phyloP scores from a whole-genome alignment of 2,113 vertebrate species.

The Seriola rivoliana region DNA sequence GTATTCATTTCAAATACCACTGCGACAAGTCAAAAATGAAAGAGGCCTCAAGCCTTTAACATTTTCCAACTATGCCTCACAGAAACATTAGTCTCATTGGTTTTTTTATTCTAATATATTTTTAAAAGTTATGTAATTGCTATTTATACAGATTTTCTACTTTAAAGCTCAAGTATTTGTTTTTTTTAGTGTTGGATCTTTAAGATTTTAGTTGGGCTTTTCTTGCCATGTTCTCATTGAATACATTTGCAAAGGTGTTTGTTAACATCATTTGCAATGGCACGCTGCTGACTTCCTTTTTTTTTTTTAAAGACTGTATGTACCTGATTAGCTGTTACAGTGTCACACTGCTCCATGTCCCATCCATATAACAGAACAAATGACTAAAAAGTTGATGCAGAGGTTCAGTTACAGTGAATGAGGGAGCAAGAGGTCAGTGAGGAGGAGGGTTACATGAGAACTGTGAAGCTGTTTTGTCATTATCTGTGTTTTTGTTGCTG shows the following conservation, averaged over 20 bases:
- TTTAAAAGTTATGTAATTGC: slow-evolving; percentile 68
- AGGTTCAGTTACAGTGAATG: slow-evolving; percentile 21
- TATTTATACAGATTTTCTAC: slow-evolving; percentile 85
- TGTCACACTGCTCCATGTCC: slow-evolving; percentile 12
- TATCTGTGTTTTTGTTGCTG: slow-evolving; percentile 56
- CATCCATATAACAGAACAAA: slow-evolving; percentile 16
- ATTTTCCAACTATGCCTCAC: slow-evolving; percentile 43
- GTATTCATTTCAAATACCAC: slow-evolving; percentile 15
- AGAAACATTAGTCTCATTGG: slow-evolving; percentile 41
- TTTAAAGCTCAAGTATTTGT: slow-evolving; percentile 60
- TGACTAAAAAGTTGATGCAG: slow-evolving; percentile 26
- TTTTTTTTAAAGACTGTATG: slow-evolving; percentile 28
- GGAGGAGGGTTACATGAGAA: slow-evolving; percentile 64
- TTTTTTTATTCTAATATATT: slow-evolving; percentile 76
- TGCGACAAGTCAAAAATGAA: slow-evolving; percentile 26
- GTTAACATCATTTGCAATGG: slow-evolving; percentile 29
- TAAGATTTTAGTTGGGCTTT: slow-evolving; percentile 28
- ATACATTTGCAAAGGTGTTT: slow-evolving; percentile 46
- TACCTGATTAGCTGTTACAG: slow-evolving; percentile 4
- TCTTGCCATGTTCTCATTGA: slow-evolving; percentile 44
- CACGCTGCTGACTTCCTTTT: slow-evolving; percentile 44
- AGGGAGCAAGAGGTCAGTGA: slow-evolving; percentile 19
- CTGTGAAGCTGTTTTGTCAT: slow-evolving; percentile 62
- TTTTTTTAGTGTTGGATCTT: slow-evolving; percentile 32
- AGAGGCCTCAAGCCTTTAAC: slow-evolving; percentile 35